phyloP scores from a whole-genome alignment of 2,888 invertebrate species.

The Campaea margaritaria region DNA sequence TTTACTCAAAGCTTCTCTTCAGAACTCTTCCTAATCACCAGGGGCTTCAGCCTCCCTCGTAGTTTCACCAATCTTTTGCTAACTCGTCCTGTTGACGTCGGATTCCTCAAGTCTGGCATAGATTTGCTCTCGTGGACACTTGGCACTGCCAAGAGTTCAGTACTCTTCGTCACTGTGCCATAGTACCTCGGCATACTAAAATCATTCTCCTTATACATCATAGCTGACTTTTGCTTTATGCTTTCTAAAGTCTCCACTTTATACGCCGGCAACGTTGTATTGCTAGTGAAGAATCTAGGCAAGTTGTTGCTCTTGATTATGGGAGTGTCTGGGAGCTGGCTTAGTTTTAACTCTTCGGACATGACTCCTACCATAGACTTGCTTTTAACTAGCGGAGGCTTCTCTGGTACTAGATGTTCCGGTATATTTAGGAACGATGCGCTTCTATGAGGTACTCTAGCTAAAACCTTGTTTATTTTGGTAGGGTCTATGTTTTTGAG shows the following conservation, averaged over 20 bases:
- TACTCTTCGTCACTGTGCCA: conserved; percentile 68
- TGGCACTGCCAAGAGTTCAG: conserved; percentile 58
- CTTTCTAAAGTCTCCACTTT: conserved; percentile 77
- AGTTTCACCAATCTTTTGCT: conserved; percentile 78
- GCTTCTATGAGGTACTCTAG: conserved; percentile 78
- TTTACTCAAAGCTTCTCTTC: conserved; percentile 68
- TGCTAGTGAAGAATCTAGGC: conserved; percentile 78
- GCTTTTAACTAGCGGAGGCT: conserved; percentile 73
- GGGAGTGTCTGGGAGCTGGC: conserved; percentile 78
- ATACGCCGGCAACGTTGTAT: conserved; percentile 71
- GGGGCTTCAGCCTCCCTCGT: conserved; percentile 74
- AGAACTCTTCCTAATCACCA: conserved; percentile 78
- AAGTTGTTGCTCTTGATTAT: conserved; percentile 78
- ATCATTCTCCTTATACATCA: conserved; percentile 80
- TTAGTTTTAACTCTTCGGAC: conserved; percentile 68
- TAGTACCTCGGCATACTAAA: conserved; percentile 88
- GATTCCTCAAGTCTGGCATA: conserved; percentile 78
- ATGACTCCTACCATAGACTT: conserved; percentile 76
- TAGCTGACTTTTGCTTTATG: conserved; percentile 82
- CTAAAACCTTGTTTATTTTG: conserved; percentile 74
- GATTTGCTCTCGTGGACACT: conserved; percentile 74
- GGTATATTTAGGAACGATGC: conserved; percentile 81
- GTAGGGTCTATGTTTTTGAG: conserved; percentile 74
- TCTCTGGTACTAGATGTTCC: conserved; percentile 70
- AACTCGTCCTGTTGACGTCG: conserved; percentile 63